Conservation (phyloP, 2,113 vertebrate genomes). For the Passer montanus region DNA sequence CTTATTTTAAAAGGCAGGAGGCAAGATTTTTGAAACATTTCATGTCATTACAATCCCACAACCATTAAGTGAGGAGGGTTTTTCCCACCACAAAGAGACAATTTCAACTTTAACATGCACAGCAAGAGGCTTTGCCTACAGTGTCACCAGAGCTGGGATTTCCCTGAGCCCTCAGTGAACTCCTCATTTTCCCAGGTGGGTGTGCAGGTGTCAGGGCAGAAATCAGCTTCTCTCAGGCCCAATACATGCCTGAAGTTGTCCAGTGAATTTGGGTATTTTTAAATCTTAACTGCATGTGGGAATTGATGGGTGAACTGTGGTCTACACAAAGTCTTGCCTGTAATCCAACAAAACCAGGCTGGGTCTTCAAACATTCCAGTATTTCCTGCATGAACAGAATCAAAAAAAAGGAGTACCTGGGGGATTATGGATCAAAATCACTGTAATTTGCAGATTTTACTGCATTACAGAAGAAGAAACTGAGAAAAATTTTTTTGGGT, state of each 20-base stretch:
- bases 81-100: neutral
- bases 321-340: neutral
- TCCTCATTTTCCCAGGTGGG: neutral
- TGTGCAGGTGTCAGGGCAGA: neutral
- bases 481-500: neutral
- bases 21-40: neutral
- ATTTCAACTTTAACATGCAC: neutral
- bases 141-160: neutral
- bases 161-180: neutral
- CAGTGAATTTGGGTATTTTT: neutral
- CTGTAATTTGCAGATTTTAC: neutral
- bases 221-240: neutral
- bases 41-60: neutral
- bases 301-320: neutral
- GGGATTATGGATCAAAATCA: neutral
- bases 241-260: neutral
- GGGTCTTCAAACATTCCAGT: neutral
- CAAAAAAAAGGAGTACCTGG: neutral
- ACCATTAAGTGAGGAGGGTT: accelerated
- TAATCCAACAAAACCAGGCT: neutral
- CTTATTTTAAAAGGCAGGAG: neutral
- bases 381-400: neutral
- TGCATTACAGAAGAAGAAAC: neutral
- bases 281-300: neutral
- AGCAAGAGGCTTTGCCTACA: neutral